Evolutionary conservation across 2,888 invertebrate species (phyloP), one percentile per base, ranked within the genome.

Genomic region (Malthinus flaveolus): DNA sequence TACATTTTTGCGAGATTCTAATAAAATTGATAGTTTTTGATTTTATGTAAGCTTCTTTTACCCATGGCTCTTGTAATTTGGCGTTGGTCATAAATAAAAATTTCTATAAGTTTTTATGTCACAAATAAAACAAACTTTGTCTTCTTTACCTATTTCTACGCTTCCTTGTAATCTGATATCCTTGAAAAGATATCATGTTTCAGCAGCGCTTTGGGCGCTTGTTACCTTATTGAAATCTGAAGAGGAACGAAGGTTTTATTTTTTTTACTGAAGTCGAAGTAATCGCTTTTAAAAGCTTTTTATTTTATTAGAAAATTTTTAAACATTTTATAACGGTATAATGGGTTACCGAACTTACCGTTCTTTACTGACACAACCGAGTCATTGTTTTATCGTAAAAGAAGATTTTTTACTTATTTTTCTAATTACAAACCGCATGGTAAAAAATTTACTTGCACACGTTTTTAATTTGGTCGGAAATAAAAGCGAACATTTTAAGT

Each of bases 141-240:
- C 51, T 51, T 49, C 15, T 42, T 42, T 42, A 35, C 44, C 32
- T 46, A 45, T 36, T 31, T 45, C 35, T 48, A 52, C 42, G 39
- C 52, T 37, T 39, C 57, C 46, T 48, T 46, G 60, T 35, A 34
- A 60, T 45, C 51, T 45, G 52, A 63, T 61, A 63, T 49, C 47
- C 54, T 53, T 61, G 63, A 63, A 58, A 63, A 58, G 56, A 52
- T 63, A 63, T 63, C 55, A 33, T 52, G 49, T 61, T 61, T 60
- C 63, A 57, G 42, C 53, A 50, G 49, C 58, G 49, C 58, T 63
- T 61, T 55, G 50, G 60, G 52, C 46, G 46, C 47, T 53, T 52
- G 53, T 52, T 53, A 52, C 46, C 36, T 53, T 58, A 53, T 58
- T 58, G 53, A 58, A 58, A 58, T 48, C 53, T 53, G 47, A 58